phyloP scores from a whole-genome alignment of 2,888 invertebrate species.

The Biston betularia region DNA sequence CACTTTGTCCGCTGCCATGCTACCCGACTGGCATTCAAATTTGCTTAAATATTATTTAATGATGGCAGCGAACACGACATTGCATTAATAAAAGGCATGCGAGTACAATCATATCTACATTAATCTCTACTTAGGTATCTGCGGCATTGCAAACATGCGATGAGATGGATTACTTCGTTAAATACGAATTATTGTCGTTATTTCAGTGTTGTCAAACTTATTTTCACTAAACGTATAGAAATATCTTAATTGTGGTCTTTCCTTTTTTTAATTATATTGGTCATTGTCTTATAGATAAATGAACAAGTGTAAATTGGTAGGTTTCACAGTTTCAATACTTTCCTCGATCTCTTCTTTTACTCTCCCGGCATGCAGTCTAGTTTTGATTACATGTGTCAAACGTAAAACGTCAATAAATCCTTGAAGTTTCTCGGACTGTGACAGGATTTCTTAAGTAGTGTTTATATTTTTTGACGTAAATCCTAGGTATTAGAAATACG shows the following conservation, averaged over 20 bases:
- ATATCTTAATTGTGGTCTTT: no score
- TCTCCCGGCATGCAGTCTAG: no score
- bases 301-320: no score
- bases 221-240: not conserved
- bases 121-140: constrained; percentile 51
- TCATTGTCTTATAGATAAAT: not conserved
- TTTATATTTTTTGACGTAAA: not conserved
- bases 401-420: no score
- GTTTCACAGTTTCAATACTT: no score
- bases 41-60: constrained; percentile 22
- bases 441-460: no score
- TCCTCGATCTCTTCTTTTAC: no score
- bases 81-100: constrained; percentile 35
- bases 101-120: constrained; percentile 52
- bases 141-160: constrained; percentile 30
- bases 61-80: constrained; percentile 7
- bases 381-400: no score
- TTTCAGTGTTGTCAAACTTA: not conserved
- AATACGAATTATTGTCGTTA: not conserved
- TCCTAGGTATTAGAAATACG: not conserved
- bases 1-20: constrained; percentile 36
- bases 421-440: no score
- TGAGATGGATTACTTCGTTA: not conserved
- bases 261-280: no score
- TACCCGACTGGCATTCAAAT: constrained; percentile 18